A percentile compares a stretch with the other conserved stretches of the same genome.
Evolutionary conservation across 92 coral and sea anemone genomes (phyloP).

Genomic region (Porites cylindrica): DNA sequence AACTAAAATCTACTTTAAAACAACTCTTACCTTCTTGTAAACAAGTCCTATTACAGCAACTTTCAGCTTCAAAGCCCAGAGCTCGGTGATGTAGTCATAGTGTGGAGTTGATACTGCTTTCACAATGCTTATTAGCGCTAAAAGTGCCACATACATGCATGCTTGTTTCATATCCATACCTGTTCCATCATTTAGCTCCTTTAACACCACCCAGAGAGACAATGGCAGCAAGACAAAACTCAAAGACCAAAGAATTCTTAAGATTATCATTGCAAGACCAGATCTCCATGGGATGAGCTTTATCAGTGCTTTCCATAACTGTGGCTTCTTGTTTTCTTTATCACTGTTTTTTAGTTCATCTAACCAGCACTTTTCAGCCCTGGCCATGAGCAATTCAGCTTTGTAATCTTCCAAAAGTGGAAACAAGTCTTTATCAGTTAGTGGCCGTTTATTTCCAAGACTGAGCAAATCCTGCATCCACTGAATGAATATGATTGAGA

Average conservation of each 20-base stretch:
- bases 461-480: not conserved
- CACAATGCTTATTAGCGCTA: not conserved
- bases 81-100: slow-evolving; percentile 1
- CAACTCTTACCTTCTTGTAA: slow-evolving; percentile 19
- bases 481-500: not conserved
- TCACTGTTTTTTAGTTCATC: not conserved
- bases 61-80: slow-evolving; percentile 33
- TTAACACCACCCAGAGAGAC: slow-evolving; percentile 31
- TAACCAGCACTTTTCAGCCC: slow-evolving; percentile 4
- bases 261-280: not conserved
- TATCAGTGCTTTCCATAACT: not conserved
- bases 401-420: not conserved
- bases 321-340: not conserved
- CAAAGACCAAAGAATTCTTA: not conserved
- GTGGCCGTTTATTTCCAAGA: slow-evolving; percentile 13
- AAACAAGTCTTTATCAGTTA: not conserved
- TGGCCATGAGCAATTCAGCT: not conserved
- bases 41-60: slow-evolving; percentile 41
- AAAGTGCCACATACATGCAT: not conserved
- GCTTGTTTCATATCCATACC: slow-evolving; percentile 14
- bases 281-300: not conserved
- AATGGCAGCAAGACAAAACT: slow-evolving; percentile 13
- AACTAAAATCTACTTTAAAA: too few species aligned
- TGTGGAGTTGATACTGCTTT: slow-evolving; percentile 7
- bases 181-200: slow-evolving; percentile 21